Evolutionary conservation across 2,797 vertebrate species (phyloP).

Genomic region (Coregonus ussuriensis): DNA sequence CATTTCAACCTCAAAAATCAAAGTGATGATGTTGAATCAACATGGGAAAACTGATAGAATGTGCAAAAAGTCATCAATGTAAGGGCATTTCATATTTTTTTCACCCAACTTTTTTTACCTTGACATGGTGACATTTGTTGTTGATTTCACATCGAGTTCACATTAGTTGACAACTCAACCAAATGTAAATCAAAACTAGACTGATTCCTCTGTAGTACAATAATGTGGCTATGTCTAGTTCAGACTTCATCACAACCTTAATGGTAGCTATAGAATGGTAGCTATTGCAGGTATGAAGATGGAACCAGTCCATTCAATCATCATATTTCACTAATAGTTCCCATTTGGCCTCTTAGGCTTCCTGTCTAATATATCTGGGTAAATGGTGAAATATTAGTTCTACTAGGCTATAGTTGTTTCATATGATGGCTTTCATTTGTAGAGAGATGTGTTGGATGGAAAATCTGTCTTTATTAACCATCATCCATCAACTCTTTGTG

Average conservation of each 20-base stretch:
- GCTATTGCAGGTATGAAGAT: not conserved
- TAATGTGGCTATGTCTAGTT: not conserved
- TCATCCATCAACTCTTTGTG: conserved; percentile 16
- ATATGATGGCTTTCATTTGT: not conserved
- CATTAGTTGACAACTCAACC: no score
- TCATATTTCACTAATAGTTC: not conserved
- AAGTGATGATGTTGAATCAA: no score
- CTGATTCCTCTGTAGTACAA: not conserved
- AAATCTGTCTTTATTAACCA: conserved; percentile 16
- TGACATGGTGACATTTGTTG: no score
- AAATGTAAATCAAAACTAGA: no score
- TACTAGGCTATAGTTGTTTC: not conserved
- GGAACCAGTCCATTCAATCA: not conserved
- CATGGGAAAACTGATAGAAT: no score
- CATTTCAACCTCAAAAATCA: no score
- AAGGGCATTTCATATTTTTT: no score
- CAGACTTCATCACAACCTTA: not conserved
- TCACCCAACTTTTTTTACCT: no score
- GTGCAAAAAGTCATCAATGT: no score
- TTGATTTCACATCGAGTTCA: no score
- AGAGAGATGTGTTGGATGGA: not conserved
- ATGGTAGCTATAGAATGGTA: not conserved
- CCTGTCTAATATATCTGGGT: not conserved
- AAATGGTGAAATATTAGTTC: not conserved
- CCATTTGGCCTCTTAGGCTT: not conserved